These are phyloP conservation scores for Thera britannica DNA, from an alignment of 2,888 invertebrate species.

Conservation along the genomic window DNA sequence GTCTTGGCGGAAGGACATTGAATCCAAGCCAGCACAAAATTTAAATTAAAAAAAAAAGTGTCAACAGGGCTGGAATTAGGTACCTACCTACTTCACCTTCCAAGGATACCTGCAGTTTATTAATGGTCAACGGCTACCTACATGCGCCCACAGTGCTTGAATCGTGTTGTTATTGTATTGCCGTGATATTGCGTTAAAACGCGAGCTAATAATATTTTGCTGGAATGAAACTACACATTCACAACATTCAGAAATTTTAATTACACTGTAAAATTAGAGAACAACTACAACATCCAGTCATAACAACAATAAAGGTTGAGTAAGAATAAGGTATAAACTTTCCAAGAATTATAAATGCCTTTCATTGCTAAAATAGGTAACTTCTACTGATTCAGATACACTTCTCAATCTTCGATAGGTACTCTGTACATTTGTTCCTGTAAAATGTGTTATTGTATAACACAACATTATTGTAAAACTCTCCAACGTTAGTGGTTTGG, in stretches of 20 bases:
- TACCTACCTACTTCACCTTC: too few species aligned
- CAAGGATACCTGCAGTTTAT: too few species aligned
- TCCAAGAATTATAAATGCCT: slow-evolving; percentile 46
- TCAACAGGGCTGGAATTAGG: too few species aligned
- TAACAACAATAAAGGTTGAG: slow-evolving; percentile 47
- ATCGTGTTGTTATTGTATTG: too few species aligned
- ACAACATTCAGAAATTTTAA: slow-evolving; percentile 66
- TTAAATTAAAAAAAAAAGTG: too few species aligned
- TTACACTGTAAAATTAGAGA: slow-evolving; percentile 53
- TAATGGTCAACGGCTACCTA: too few species aligned
- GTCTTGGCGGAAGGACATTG: too few species aligned
- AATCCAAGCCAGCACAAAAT: too few species aligned
- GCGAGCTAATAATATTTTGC: background rate
- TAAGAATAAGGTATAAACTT: slow-evolving; percentile 48
- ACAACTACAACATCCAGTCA: slow-evolving; percentile 53
- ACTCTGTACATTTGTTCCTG: slow-evolving; percentile 85
- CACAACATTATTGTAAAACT: slow-evolving; percentile 72
- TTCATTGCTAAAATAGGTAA: slow-evolving; percentile 30
- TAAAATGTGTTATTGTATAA: slow-evolving; percentile 78
- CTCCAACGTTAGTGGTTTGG: slow-evolving; percentile 71
- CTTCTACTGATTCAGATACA: slow-evolving; percentile 54
- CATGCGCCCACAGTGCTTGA: too few species aligned
- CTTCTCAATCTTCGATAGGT: slow-evolving; percentile 74
- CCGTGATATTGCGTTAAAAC: too few species aligned
- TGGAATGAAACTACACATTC: slow-evolving; percentile 29